Base-by-base conservation (phyloP, 1,140 invertebrate genomes). In the Drosophila virilis region DNA sequence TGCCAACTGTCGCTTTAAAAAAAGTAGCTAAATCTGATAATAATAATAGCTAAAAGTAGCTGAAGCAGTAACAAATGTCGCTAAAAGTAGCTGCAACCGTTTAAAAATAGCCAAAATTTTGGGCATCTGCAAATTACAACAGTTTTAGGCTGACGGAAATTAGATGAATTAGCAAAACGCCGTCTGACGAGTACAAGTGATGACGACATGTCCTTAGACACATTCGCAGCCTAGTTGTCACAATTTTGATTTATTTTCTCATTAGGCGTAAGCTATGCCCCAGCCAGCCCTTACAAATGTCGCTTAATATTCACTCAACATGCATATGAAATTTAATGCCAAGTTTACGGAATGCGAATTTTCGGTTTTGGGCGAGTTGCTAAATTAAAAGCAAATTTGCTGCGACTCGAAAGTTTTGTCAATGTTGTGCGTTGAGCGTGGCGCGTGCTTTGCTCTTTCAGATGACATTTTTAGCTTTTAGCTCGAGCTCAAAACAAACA, bases 361-460 rank as follows among this genome's bases (percentile, higher is more conserved):
- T 74, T 40, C 9, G 28, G 40, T 40, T 59, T 65, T 71, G 52
- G 33, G 57, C 43, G 54, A 45, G 61, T 60, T 69, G 46, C 45
- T 28, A 79, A 83, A 86, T 89, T 79, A 83, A 88, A 88, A 83
- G 80, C 73, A 88, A 88, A 88, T 88, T 83, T 75, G 46, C 64
- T 66, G 77, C 67, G 42, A 69, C 55, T 65, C 10, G 45, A 78
- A 73, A 78, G 68, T 77, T 69, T 33, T 45, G 8, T 37, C 12
- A 65, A 43, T 50, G 55, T 68, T 70, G 37, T 15, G 22, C 3
- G 22, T 28, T 4, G 22, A 28, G 38, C 33, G 37, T n/a, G 35
- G 32, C 38, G 45, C 37, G 10, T 54, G 17, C 40, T 51, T 42
- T 59, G 38, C 57, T 45, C 33, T 40, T 61, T 40, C 38, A 51